Percentiles rank a stretch among this genome's conserved stretches.
Conservation (phyloP, 2,888 invertebrate species). For the Blomia tropicalis region DNA sequence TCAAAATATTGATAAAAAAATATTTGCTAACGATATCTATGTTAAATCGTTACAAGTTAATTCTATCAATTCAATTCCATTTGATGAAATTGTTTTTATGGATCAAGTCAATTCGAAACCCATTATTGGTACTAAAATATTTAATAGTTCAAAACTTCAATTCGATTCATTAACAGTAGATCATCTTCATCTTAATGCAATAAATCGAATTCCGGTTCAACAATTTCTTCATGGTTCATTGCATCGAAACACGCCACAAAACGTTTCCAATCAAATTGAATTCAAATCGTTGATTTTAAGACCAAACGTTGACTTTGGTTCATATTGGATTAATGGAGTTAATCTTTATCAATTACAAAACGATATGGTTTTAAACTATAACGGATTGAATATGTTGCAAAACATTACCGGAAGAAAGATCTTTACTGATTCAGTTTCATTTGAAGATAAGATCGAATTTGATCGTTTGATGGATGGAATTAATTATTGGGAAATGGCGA, state of each 20-base stretch:
- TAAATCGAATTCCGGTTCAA: background rate
- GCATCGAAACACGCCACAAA: background rate
- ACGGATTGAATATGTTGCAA: background rate
- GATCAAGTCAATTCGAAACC: background rate
- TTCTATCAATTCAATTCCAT: background rate
- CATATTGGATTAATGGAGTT: background rate
- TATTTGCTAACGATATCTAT: background rate
- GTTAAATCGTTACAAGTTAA: background rate
- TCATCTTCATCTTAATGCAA: background rate
- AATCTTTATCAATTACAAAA: background rate
- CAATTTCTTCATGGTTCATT: background rate
- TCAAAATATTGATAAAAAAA: background rate
- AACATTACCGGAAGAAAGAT: background rate
- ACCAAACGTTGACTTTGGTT: background rate
- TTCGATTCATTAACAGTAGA: background rate
- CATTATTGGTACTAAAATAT: background rate
- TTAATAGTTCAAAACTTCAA: background rate
- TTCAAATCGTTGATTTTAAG: background rate
- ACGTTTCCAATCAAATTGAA: background rate
- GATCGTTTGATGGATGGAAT: background rate
- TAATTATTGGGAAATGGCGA: background rate
- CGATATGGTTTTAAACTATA: background rate
- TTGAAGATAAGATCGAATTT: slow-evolving; percentile 11
- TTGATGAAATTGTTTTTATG: slow-evolving; percentile 11
- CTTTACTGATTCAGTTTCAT: background rate